These are phyloP conservation scores for Alces alces DNA, from an alignment of 2,113 vertebrate genomes.

Conservation along the genomic window DNA sequence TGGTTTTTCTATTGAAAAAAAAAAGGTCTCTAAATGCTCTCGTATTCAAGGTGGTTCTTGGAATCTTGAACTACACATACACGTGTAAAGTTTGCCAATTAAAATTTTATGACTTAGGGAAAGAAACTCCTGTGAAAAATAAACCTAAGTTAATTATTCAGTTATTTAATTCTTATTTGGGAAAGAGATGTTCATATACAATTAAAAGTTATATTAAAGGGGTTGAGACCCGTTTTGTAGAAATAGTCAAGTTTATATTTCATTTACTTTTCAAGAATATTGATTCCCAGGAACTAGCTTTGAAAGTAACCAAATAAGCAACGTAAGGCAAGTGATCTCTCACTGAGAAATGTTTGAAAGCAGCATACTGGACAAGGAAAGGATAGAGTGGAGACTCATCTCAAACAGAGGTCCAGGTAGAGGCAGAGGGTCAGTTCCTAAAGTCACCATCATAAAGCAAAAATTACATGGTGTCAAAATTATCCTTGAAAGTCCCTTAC, in stretches of 20 bases:
- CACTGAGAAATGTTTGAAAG: background rate
- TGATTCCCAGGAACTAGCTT: constrained; percentile 18
- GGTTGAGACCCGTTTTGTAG: background rate
- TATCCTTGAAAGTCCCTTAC: constrained; percentile 28
- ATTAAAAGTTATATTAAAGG: constrained; percentile 41
- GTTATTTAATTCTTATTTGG: constrained; percentile 65
- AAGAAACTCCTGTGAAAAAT: constrained; percentile 39
- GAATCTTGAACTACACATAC: constrained; percentile 62
- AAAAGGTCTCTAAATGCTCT: constrained; percentile 17
- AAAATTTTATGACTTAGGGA: constrained; percentile 36
- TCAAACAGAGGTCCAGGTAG: background rate
- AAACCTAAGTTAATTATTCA: constrained; percentile 55
- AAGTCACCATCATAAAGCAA: background rate
- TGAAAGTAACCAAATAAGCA: background rate
- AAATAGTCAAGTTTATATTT: constrained; percentile 47
- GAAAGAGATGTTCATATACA: constrained; percentile 52
- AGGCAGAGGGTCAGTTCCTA: background rate
- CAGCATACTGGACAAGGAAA: background rate
- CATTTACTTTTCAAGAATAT: constrained; percentile 36
- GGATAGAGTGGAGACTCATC: background rate
- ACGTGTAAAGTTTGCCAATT: constrained; percentile 68
- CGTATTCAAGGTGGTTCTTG: constrained; percentile 61
- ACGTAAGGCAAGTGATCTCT: background rate
- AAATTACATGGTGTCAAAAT: constrained; percentile 67
- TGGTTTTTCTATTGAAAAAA: constrained; percentile 1